A percentile compares a stretch with the other conserved stretches of the same genome.
phyloP scores from a whole-genome alignment of 2,113 vertebrate genomes.

The Deroptyus accipitrinus region DNA sequence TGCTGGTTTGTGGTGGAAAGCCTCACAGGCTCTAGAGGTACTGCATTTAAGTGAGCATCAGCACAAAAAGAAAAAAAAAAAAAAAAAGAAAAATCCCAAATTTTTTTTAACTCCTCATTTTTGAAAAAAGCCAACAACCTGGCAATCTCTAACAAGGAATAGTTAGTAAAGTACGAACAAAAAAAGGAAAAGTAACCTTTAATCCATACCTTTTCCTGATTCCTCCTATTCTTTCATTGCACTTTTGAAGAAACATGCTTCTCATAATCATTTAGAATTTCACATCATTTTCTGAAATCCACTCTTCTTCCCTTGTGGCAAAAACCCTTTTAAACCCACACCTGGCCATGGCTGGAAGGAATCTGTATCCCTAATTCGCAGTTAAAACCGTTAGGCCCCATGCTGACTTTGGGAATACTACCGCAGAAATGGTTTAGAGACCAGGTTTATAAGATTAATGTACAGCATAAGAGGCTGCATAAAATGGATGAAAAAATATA shows the following conservation, averaged over 20 bases:
- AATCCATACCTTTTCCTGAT: conserved; percentile 32
- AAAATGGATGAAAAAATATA: background rate
- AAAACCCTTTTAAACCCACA: conserved; percentile 60
- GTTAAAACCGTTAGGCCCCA: conserved; percentile 9
- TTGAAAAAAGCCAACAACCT: background rate
- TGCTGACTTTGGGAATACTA: background rate
- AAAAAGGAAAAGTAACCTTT: conserved; percentile 46
- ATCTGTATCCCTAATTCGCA: conserved; percentile 41
- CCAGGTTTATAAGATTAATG: conserved; percentile 25
- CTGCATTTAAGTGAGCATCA: background rate
- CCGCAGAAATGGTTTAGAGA: conserved; percentile 42
- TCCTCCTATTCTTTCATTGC: background rate
- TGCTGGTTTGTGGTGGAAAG: background rate
- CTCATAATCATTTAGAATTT: conserved; percentile 38
- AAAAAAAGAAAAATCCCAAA: background rate
- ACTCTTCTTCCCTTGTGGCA: conserved; percentile 39
- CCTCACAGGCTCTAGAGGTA: background rate
- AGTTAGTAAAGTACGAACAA: background rate
- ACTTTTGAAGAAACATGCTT: conserved; percentile 52
- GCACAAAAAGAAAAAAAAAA: background rate
- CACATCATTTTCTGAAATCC: conserved; percentile 46
- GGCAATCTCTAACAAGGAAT: background rate
- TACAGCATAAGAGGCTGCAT: conserved; percentile 37
- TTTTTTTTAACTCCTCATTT: background rate
- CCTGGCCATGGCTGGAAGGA: conserved; percentile 15